Evolutionary conservation across 1,140 invertebrate genomes (phyloP).

Genomic region (Achatina immaculata): DNA sequence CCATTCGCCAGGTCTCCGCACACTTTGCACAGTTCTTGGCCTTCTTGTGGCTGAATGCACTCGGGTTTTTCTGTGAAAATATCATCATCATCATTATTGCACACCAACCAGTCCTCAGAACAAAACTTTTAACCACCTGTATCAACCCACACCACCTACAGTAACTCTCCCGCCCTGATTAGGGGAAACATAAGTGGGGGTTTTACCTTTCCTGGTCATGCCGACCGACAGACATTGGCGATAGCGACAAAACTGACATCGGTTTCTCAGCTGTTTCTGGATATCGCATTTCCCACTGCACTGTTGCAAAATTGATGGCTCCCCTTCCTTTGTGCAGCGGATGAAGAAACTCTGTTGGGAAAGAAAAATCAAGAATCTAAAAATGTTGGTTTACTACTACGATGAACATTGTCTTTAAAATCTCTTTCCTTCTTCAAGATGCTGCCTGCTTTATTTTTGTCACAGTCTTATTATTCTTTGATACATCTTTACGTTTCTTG

Average conservation of each 20-base stretch:
- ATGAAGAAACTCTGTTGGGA: slow-evolving; percentile 66
- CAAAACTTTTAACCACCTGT: neutral
- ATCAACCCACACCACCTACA: neutral
- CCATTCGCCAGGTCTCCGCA: slow-evolving; percentile 73
- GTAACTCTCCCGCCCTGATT: neutral
- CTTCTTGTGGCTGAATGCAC: slow-evolving; percentile 57
- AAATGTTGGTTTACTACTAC: neutral
- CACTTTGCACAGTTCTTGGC: slow-evolving; percentile 69
- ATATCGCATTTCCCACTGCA: slow-evolving; percentile 59
- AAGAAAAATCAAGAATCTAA: neutral
- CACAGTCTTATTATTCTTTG: no score
- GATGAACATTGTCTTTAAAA: neutral
- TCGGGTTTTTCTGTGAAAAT: slow-evolving; percentile 59
- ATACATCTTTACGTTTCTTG: no score
- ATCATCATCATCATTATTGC: neutral
- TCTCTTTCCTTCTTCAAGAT: neutral
- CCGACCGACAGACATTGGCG: slow-evolving; percentile 98
- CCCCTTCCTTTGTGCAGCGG: slow-evolving; percentile 61
- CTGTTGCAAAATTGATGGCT: slow-evolving; percentile 53
- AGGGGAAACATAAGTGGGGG: neutral
- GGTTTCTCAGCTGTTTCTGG: slow-evolving; percentile 81
- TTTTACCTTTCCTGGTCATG: slow-evolving; percentile 76
- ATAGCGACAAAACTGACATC: slow-evolving; percentile 98
- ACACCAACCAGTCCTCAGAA: neutral
- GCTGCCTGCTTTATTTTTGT: no score